Percentiles rank a stretch among this genome's conserved stretches.
Conservation (phyloP, 23 tunicate genomes). For the Clavelina lepadiformis region DNA sequence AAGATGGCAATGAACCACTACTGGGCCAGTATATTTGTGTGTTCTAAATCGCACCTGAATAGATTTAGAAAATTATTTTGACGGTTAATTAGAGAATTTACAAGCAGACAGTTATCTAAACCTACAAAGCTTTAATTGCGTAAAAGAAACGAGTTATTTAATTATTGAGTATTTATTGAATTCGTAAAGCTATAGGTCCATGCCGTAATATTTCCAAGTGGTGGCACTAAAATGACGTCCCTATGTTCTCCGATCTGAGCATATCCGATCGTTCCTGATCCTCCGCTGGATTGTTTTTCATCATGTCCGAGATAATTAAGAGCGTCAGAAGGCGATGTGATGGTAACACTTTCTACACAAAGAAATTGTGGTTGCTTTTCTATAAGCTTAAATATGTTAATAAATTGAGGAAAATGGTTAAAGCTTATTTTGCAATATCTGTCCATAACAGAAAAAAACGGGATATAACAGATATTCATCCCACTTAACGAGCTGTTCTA, state of each 20-base stretch:
- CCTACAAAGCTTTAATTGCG: not conserved
- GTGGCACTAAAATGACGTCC: conserved; percentile 39
- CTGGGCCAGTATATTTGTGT: not conserved
- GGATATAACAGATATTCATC: no score
- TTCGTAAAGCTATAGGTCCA: not conserved
- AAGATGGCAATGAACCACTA: not conserved
- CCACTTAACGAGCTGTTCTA: no score
- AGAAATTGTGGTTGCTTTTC: no score
- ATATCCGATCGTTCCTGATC: conserved; percentile 30
- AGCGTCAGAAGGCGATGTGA: conserved; percentile 23
- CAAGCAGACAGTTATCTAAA: not conserved
- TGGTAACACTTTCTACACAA: conserved; percentile 7
- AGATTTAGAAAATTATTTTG: not conserved
- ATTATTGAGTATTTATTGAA: no score
- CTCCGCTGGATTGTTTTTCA: not conserved
- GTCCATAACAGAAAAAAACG: no score
- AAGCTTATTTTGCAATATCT: no score
- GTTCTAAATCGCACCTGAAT: not conserved
- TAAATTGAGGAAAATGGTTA: no score
- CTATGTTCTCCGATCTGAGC: conserved; percentile 39
- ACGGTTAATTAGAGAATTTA: not conserved
- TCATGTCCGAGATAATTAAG: conserved; percentile 32
- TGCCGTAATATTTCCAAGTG: conserved; percentile 36
- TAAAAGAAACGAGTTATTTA: no score
- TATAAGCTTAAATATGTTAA: no score